phyloP scores from a whole-genome alignment of 2,113 vertebrate genomes.

The Myiopsitta monachus region DNA sequence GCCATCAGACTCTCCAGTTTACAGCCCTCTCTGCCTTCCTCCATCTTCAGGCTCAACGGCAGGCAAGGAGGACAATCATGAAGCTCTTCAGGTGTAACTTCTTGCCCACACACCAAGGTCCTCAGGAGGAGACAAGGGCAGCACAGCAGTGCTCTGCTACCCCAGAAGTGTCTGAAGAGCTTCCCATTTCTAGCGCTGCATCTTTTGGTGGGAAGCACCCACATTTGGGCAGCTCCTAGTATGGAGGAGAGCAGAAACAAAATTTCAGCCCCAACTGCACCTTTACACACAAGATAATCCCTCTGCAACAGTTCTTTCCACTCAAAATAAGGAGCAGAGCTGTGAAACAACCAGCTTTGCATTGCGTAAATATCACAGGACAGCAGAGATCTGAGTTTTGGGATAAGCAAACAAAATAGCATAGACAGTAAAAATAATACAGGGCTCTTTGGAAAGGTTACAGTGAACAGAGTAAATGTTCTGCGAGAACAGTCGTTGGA shows the following conservation, averaged over 20 bases:
- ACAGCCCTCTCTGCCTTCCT: too few species aligned
- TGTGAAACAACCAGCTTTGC: not conserved
- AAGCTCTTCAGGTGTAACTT: not conserved
- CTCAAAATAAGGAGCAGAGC: not conserved
- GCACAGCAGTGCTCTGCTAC: rapidly evolving
- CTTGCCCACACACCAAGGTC: not conserved
- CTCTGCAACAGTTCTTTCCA: rapidly evolving
- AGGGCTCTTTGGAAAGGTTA: constrained; percentile 48
- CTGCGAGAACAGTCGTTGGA: not conserved
- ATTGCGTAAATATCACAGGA: not conserved
- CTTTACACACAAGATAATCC: not conserved
- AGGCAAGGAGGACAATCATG: rapidly evolving
- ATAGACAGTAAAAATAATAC: not conserved
- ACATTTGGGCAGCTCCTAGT: not conserved
- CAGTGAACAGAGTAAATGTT: constrained; percentile 46
- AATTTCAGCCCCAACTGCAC: not conserved
- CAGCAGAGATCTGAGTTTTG: not conserved
- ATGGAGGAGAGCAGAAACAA: not conserved
- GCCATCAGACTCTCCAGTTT: not conserved
- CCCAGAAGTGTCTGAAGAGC: not conserved
- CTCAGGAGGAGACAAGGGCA: not conserved
- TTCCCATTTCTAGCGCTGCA: not conserved
- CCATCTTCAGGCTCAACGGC: not conserved
- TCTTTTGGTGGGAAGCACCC: not conserved
- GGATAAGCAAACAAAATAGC: not conserved